Evolutionary conservation across 2,113 vertebrate genomes (phyloP).

Genomic region (Labeo catla): DNA sequence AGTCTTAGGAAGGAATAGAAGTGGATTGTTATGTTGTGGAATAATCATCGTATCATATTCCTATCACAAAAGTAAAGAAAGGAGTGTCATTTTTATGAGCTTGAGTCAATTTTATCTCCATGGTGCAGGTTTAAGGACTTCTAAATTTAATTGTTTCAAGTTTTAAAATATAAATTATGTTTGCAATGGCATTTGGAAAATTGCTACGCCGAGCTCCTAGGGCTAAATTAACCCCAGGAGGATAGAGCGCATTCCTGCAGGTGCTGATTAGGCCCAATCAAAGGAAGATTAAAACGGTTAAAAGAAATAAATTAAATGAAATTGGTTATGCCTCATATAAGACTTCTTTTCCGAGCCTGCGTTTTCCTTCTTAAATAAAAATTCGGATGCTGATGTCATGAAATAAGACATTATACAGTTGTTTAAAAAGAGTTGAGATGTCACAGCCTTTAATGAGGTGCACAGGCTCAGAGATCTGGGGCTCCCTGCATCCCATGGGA

Average conservation of each 20-base stretch:
- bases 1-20: neutral
- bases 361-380: neutral
- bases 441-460: constrained; percentile 70
- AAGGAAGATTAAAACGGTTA: constrained; percentile 18
- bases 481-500: constrained; percentile 55
- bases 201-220: constrained; percentile 48
- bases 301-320: constrained; percentile 46
- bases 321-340: constrained; percentile 54
- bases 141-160: constrained; percentile 50
- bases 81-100: constrained; percentile 1
- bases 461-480: constrained; percentile 60
- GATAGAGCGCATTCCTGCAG: neutral
- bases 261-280: constrained; percentile 38
- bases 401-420: constrained; percentile 44
- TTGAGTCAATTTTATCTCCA: constrained; percentile 16
- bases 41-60: constrained; percentile 13
- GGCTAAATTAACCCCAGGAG: constrained; percentile 59
- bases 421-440: constrained; percentile 58
- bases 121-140: neutral
- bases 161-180: constrained; percentile 49
- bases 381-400: constrained; percentile 41
- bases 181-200: constrained; percentile 53
- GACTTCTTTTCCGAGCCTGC: neutral
- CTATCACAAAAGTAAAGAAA: constrained; percentile 22
- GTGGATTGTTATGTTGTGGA: neutral